Evolutionary conservation across 2,113 vertebrate species (phyloP).

Genomic region (Carettochelys insculpta): DNA sequence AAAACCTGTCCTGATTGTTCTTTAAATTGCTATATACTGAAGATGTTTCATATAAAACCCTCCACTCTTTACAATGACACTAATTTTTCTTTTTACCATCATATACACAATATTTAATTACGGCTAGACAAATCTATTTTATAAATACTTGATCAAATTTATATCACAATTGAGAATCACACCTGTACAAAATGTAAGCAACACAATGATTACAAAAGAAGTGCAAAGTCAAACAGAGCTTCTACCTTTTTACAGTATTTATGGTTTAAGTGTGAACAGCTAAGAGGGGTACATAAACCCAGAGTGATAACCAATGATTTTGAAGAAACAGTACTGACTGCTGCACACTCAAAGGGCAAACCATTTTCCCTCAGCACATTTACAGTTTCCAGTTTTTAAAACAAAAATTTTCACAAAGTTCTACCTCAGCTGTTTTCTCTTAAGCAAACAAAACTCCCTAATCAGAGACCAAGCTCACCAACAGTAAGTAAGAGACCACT

Average conservation of each 20-base stretch:
- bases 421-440: conserved; percentile 62
- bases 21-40: conserved; percentile 15
- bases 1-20: conserved; percentile 40
- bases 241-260: conserved; percentile 75
- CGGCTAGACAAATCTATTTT: conserved; percentile 66
- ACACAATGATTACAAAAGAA: conserved; percentile 75
- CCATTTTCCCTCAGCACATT: conserved; percentile 21
- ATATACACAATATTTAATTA: conserved; percentile 83
- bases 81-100: conserved; percentile 69
- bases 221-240: conserved; percentile 80
- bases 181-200: conserved; percentile 80
- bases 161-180: conserved; percentile 73
- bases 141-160: conserved; percentile 79
- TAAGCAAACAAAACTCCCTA: background rate
- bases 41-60: conserved; percentile 69
- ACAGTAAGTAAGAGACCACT: conserved; percentile 12
- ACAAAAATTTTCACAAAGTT: conserved; percentile 42
- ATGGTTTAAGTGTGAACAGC: conserved; percentile 69
- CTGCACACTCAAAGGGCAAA: conserved; percentile 48
- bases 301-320: conserved; percentile 33
- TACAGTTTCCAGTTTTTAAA: conserved; percentile 76
- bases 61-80: conserved; percentile 72
- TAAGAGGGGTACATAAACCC: conserved; percentile 51
- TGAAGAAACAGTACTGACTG: conserved; percentile 62
- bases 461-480: background rate